Evolutionary conservation across 1,140 invertebrate genomes (phyloP), one percentile per base, ranked within the genome.

Genomic region (Lordiphosa collinella): DNA sequence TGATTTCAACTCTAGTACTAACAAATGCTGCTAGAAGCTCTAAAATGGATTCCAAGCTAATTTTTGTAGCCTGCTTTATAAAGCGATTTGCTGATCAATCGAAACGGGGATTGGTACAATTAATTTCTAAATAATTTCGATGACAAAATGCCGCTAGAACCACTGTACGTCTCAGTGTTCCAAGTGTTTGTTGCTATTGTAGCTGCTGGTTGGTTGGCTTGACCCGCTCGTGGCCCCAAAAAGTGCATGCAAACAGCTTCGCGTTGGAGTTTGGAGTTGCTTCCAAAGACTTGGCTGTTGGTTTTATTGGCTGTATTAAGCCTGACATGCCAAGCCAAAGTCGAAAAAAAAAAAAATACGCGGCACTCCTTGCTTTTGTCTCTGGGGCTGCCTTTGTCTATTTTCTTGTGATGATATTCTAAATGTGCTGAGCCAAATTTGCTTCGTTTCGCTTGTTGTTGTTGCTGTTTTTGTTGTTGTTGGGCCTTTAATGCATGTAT

Each of bases 271-370:
- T 51, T 60, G 41, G 31, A 49, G 60, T 50, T 44, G 71, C 71
- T 62, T 76, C 61, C 65, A 80, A 62, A 62, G 50, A 64, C 58
- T 57, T 51, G 18, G 57, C 52, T 69, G 70, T 53, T 58, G 69
- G 53, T 84, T 78, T 82, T 78, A 84, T 85, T 84, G 79, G 78
- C 72, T 78, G 79, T 78, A 84, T 82, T 84, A 79, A 78, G 79
- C 79, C 65, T 82, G 59, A 71, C 70, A 71, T 82, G 79, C 63
- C 78, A 73, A 68, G 68, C 59, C 74, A 80, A 82, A 74, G 56
- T 60, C 74, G 37, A 38, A 59, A 58, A 68, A n/a, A n/a, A n/a
- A 56, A 61, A 59, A 57, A 35, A 58, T 40, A 48, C 49, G 48
- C 49, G 78, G 76, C 76, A 80, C 76, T 84, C 76, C 76, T 80